Evolutionary conservation across 2,888 invertebrate species (phyloP).

Genomic region (Spodoptera picta): DNA sequence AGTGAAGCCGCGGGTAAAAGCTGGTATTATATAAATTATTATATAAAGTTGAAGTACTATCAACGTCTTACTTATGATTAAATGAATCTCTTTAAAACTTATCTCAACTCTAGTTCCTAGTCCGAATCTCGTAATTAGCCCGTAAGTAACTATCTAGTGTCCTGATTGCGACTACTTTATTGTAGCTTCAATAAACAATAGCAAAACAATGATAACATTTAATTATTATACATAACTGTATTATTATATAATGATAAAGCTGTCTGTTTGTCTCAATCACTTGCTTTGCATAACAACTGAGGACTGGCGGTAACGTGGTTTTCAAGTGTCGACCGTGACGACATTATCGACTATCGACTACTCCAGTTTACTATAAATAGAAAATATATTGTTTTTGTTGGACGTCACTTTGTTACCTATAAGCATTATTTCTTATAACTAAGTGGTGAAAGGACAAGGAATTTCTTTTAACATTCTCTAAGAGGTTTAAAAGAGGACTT

Average conservation of each 20-base stretch:
- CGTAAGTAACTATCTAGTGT: conserved; percentile 1
- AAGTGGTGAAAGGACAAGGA: background rate
- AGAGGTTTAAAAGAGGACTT: no score
- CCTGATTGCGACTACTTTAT: conserved; percentile 13
- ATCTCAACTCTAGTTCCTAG: conserved; percentile 17
- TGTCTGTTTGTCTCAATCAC: conserved; percentile 25
- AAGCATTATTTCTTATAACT: background rate
- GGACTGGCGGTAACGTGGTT: conserved; percentile 10
- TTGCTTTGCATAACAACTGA: conserved; percentile 27
- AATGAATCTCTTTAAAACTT: background rate
- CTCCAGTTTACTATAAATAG: conserved; percentile 32
- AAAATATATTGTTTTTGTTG: conserved; percentile 27
- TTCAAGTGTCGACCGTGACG: conserved; percentile 28
- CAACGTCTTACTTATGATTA: no score
- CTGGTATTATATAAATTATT: no score
- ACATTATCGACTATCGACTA: conserved; percentile 31
- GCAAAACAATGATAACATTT: conserved; percentile 39
- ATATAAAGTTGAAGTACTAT: no score
- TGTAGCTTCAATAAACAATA: conserved; percentile 14
- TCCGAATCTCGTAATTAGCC: background rate
- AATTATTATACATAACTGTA: conserved; percentile 57
- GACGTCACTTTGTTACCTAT: conserved; percentile 7
- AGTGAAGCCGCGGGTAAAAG: no score
- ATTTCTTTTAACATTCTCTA: no score
- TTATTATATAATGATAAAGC: conserved; percentile 48